Evolutionary conservation across 2,888 invertebrate genomes (phyloP).

Genomic region (Campoplex capitator): DNA sequence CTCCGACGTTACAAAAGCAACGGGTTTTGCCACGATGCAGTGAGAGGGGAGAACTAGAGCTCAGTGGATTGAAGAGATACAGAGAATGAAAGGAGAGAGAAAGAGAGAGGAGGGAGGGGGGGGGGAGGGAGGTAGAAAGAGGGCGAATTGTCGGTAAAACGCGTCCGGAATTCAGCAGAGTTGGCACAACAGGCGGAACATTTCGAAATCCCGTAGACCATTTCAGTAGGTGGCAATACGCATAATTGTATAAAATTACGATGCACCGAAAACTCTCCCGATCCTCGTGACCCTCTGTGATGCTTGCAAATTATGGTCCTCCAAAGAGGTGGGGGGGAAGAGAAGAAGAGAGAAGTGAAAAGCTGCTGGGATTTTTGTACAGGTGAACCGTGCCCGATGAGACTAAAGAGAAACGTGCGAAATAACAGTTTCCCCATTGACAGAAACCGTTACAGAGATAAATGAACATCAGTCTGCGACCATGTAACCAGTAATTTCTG

Average conservation of each 20-base stretch:
- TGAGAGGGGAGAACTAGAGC: conserved; percentile 55
- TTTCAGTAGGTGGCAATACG: conserved; percentile 77
- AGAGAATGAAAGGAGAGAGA: conserved; percentile 14
- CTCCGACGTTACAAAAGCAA: conserved; percentile 39
- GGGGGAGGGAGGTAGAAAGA: conserved; percentile 28
- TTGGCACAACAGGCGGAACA: conserved; percentile 41
- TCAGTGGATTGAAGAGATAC: conserved; percentile 33
- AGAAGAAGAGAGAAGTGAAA: conserved; percentile 9
- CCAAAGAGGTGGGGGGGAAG: background rate
- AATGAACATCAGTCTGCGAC: conserved; percentile 27
- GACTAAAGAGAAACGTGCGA: conserved; percentile 27
- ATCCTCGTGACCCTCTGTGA: conserved; percentile 3
- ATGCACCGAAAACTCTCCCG: conserved; percentile 61
- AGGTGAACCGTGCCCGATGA: conserved; percentile 57
- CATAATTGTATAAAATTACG: conserved; percentile 83
- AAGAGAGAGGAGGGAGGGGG: background rate
- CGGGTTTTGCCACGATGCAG: conserved; percentile 30
- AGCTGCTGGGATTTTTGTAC: conserved; percentile 57
- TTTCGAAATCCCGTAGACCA: conserved; percentile 53
- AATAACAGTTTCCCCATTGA: conserved; percentile 35
- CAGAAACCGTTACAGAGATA: conserved; percentile 28
- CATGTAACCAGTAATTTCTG: conserved; percentile 51
- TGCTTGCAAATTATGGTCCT: conserved; percentile 68
- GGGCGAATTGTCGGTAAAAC: conserved; percentile 59
- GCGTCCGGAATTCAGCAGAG: conserved; percentile 62